phyloP scores from a whole-genome alignment of 2,113 vertebrate species.

The Potamarius usumacintae region DNA sequence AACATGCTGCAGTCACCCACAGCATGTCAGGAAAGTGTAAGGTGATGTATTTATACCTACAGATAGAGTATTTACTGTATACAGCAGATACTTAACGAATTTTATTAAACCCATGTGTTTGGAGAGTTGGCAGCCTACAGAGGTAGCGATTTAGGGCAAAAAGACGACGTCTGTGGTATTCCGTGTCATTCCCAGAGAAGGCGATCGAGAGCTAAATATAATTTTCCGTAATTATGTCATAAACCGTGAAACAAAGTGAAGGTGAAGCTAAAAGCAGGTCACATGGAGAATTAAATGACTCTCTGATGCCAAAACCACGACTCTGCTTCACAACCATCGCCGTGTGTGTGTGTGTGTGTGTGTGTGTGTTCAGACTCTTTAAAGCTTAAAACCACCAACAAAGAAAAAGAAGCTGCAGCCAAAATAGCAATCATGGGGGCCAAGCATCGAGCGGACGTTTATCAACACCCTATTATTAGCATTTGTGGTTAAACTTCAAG shows the following conservation, averaged over 20 bases:
- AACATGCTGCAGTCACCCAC: neutral
- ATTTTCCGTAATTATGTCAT: neutral
- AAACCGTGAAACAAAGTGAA: neutral
- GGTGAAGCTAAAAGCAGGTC: neutral
- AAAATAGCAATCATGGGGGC: constrained; percentile 34
- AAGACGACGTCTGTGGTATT: neutral
- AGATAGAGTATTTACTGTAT: neutral
- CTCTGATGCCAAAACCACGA: constrained; percentile 55
- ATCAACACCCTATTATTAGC: constrained; percentile 29
- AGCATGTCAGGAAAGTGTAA: neutral
- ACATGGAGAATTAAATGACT: constrained; percentile 66
- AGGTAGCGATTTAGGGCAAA: neutral
- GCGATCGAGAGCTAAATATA: neutral
- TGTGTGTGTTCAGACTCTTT: constrained; percentile 25
- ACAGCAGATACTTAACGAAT: neutral
- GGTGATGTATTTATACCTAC: neutral
- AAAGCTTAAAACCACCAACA: constrained; percentile 44
- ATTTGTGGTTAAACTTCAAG: constrained; percentile 7
- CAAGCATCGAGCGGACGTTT: constrained; percentile 3
- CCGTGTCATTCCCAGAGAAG: neutral
- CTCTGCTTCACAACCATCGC: neutral
- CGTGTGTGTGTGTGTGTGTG: neutral
- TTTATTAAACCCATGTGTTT: neutral
- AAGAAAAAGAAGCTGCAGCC: constrained; percentile 21
- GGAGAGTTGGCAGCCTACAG: neutral